These are phyloP conservation scores for Phocoena phocoena DNA, from an alignment of 2,113 vertebrate genomes.

Conservation along the genomic window DNA sequence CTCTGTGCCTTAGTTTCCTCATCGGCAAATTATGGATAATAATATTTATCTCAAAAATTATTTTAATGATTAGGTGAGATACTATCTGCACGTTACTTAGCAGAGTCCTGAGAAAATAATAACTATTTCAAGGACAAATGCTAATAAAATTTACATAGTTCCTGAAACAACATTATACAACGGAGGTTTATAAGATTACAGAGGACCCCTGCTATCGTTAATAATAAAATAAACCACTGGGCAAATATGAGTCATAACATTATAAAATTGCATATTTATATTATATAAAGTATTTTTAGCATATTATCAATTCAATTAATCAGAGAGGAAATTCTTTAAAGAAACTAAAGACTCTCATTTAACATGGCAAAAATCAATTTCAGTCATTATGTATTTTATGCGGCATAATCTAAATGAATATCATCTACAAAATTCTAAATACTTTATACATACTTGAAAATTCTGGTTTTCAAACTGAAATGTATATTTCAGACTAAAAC, in stretches of 20 bases:
- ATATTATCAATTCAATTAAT: constrained; percentile 16
- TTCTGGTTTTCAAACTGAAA: background rate
- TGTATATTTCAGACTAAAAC: constrained; percentile 35
- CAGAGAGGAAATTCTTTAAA: constrained; percentile 16
- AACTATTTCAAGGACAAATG: background rate
- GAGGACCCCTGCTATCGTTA: background rate
- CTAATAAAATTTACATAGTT: constrained; percentile 12
- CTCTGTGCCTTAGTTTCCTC: background rate
- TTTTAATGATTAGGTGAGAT: constrained; percentile 18
- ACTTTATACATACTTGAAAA: constrained; percentile 45
- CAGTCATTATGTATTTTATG: constrained; percentile 25
- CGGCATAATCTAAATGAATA: background rate
- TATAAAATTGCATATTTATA: background rate
- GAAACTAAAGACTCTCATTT: background rate
- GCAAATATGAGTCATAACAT: background rate
- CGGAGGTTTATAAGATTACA: background rate
- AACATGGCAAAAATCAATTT: constrained; percentile 51
- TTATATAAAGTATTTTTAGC: background rate
- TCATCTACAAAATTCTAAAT: constrained; percentile 51
- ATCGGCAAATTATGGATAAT: constrained; percentile 1
- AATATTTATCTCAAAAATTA: constrained; percentile 38
- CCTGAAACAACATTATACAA: background rate
- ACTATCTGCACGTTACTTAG: constrained; percentile 29
- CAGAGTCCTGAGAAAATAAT: constrained; percentile 23
- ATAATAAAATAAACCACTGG: background rate